phyloP scores from a whole-genome alignment of 2,888 invertebrate species.

The Lasioglossum pauxillum region DNA sequence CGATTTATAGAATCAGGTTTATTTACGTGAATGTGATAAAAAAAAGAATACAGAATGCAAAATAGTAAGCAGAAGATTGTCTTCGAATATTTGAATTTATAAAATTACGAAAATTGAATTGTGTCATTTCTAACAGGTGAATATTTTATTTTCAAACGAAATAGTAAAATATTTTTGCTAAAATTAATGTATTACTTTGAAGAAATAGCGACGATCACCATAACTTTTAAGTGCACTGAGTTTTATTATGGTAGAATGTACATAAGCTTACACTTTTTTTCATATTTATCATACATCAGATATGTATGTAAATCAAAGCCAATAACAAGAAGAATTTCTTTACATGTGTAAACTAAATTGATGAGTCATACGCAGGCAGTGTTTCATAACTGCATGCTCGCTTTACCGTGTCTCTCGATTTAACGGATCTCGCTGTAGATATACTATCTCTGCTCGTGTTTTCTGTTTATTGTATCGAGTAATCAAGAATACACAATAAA shows the following conservation, averaged over 20 bases:
- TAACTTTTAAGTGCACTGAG: constrained; percentile 26
- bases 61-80: constrained; percentile 15
- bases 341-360: constrained; percentile 25
- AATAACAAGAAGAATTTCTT: constrained; percentile 18
- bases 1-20: constrained; percentile 1
- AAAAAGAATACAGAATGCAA: background rate
- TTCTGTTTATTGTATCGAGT: background rate
- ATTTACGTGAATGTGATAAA: constrained; percentile 33
- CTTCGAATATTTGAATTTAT: constrained; percentile 26
- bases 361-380: background rate
- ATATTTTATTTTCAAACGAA: constrained; percentile 41
- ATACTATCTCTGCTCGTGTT: background rate
- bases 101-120: background rate
- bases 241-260: constrained; percentile 34
- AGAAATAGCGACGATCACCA: constrained; percentile 8
- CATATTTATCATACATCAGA: constrained; percentile 21
- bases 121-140: constrained; percentile 35
- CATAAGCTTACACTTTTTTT: constrained; percentile 7
- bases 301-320: constrained; percentile 8
- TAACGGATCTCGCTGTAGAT: background rate
- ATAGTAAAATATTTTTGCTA: constrained; percentile 51
- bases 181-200: constrained; percentile 41
- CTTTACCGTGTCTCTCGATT: constrained; percentile 5
- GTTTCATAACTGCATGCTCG: constrained; percentile 1
- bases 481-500: constrained; percentile 4